Conservation (phyloP, 2,888 invertebrate species). For the Nowickia ferox region DNA sequence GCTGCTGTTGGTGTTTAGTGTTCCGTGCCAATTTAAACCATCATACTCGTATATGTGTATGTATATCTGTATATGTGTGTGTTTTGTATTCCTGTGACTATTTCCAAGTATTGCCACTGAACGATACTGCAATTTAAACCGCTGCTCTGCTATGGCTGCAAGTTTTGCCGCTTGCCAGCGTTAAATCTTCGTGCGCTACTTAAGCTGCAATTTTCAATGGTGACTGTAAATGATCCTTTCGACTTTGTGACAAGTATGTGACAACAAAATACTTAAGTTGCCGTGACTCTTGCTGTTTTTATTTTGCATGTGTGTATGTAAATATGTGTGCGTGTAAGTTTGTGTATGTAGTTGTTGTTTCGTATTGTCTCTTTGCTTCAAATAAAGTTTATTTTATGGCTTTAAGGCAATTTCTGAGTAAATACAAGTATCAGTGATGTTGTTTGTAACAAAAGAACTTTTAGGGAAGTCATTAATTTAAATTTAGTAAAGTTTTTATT, state of each 20-base stretch:
- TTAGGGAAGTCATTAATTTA: constrained; percentile 59
- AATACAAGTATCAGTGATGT: constrained; percentile 14
- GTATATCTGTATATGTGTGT: constrained; percentile 56
- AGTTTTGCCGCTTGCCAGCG: neutral
- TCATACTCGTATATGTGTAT: neutral
- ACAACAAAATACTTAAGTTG: constrained; percentile 65
- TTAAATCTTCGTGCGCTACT: constrained; percentile 43
- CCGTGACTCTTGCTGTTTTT: constrained; percentile 31
- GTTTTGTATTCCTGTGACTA: constrained; percentile 36
- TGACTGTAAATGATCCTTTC: constrained; percentile 69
- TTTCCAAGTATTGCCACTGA: constrained; percentile 40
- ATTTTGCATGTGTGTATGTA: neutral
- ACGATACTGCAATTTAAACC: constrained; percentile 25
- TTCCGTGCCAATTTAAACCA: constrained; percentile 37
- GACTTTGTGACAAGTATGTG: constrained; percentile 69
- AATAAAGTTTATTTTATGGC: constrained; percentile 48
- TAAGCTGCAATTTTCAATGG: constrained; percentile 64
- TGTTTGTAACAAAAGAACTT: constrained; percentile 19
- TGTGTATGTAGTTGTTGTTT: constrained; percentile 3
- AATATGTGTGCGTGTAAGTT: neutral
- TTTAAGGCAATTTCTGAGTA: constrained; percentile 35
- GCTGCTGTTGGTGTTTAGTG: neutral
- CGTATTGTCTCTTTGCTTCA: constrained; percentile 22
- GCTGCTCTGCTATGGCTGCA: constrained; percentile 35
- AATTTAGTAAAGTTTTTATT: constrained; percentile 31